Base-by-base conservation (phyloP, 2,888 invertebrate genomes). In the Melanostoma mellinum region DNA sequence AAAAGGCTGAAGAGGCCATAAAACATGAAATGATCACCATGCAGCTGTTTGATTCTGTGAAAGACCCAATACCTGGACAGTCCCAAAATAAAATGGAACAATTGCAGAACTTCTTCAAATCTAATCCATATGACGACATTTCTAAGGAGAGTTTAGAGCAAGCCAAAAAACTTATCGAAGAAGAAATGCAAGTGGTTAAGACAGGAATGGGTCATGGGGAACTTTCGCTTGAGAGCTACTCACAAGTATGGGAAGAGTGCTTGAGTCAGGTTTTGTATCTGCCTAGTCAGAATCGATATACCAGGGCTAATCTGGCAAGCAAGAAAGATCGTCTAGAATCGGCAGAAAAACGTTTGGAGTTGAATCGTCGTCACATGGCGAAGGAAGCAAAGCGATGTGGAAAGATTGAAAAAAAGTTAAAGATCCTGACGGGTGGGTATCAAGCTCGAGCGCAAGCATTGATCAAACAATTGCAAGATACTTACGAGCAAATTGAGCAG, bases 191-290 rank as follows among this genome's bases (percentile, higher is more conserved):
- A 33, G 93, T 95, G 0, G 98, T 99, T 0, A 96, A 96, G 89
- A 94, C 94, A 73, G 98, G 98, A 52, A 99, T 99, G 99, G 95
- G 95, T 0, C 99, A 99, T 89, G 98, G 98, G 0, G 98, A 99
- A 44, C 92, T 99, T 55, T 95, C 97, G 1, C 92, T 97, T 56
- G 98, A 99, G 86, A 96, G 97, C 0, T 98, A 98, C 89, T 95
- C 95, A 6, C 97, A 98, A 92, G 98, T 98, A 50, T 99, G 99
- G 99, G 97, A 98, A 89, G 98, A 99, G 92, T 99, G 99, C 91
- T 93, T 98, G 61, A 95, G 96, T 0, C 97, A 98, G 93, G 97
- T 96, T 85, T 92, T 99, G 35, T 99, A 96, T 90, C 92, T 99
- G 78, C 98, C 99, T 0, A 95, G 96, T 56, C 97, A 98, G 92